These are phyloP conservation scores for Danionella cerebrum DNA, from an alignment of 2,113 vertebrate species.

Conservation along the genomic window DNA sequence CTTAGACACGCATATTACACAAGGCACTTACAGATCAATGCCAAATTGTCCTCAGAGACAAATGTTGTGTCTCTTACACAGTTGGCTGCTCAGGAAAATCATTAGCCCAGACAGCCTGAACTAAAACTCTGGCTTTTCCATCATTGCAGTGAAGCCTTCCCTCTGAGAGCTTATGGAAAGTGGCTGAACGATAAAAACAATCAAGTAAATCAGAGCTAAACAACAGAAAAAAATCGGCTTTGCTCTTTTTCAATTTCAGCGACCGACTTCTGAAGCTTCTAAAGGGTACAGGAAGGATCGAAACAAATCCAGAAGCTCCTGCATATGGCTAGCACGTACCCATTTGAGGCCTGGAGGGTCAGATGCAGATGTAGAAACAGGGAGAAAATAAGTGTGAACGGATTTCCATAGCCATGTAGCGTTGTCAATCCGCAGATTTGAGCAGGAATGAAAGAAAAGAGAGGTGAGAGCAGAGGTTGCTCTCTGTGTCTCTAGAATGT, in stretches of 20 bases:
- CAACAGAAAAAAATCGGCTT: neutral
- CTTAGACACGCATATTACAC: conserved; percentile 49
- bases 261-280: neutral
- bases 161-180: neutral
- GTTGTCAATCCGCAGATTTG: neutral
- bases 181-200: neutral
- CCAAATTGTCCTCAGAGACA: conserved; percentile 64
- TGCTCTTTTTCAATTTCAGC: neutral
- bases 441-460: neutral
- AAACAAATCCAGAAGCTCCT: neutral
- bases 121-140: conserved; percentile 27
- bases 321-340: neutral
- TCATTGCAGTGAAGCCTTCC: neutral
- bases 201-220: neutral
- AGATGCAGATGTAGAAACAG: conserved; percentile 11
- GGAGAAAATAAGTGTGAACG: conserved; percentile 13
- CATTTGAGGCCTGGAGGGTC: neutral
- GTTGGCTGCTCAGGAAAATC: conserved; percentile 65
- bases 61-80: conserved; percentile 60
- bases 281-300: neutral
- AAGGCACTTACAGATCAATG: conserved; percentile 58
- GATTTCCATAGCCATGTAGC: neutral
- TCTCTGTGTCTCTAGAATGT: conserved; percentile 4
- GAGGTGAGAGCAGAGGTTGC: neutral
- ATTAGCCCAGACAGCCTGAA: conserved; percentile 57